Percentiles rank a stretch among this genome's conserved stretches.
These are phyloP conservation scores for Calliopum simillimum DNA, from an alignment of 2,888 invertebrate genomes.

Conservation along the genomic window DNA sequence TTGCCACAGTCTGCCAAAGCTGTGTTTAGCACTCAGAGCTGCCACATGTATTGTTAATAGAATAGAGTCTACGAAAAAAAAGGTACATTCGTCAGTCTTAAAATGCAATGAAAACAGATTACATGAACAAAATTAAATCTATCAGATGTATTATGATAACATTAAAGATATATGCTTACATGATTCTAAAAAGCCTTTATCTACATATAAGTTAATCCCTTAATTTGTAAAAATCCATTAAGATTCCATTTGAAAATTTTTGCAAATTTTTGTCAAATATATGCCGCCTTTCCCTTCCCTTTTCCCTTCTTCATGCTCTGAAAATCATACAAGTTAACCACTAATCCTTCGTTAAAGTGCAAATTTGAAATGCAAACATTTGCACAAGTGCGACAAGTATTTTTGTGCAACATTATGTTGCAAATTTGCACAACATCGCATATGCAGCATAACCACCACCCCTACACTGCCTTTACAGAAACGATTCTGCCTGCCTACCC, in stretches of 20 bases:
- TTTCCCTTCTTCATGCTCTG: not conserved
- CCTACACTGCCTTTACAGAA: not conserved
- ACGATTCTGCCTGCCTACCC: not conserved
- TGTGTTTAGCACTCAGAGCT: too few species aligned
- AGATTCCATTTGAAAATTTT: not conserved
- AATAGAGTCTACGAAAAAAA: too few species aligned
- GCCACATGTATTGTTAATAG: too few species aligned
- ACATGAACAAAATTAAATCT: too few species aligned
- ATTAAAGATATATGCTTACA: too few species aligned
- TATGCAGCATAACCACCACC: not conserved
- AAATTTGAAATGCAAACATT: slow-evolving; percentile 43
- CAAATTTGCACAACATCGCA: slow-evolving; percentile 14
- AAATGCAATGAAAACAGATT: too few species aligned
- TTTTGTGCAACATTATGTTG: slow-evolving; percentile 22
- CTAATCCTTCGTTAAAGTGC: slow-evolving; percentile 21
- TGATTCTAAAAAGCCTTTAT: not conserved
- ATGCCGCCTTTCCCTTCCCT: not conserved
- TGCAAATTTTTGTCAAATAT: not conserved
- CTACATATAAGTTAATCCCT: slow-evolving; percentile 6
- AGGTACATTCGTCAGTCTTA: too few species aligned
- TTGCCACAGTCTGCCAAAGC: too few species aligned
- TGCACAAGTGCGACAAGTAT: slow-evolving; percentile 42
- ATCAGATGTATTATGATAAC: not conserved
- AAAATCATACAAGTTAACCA: not conserved
- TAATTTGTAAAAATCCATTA: slow-evolving; percentile 28